phyloP scores from a whole-genome alignment of 2,113 vertebrate species.

The Excalfactoria chinensis region DNA sequence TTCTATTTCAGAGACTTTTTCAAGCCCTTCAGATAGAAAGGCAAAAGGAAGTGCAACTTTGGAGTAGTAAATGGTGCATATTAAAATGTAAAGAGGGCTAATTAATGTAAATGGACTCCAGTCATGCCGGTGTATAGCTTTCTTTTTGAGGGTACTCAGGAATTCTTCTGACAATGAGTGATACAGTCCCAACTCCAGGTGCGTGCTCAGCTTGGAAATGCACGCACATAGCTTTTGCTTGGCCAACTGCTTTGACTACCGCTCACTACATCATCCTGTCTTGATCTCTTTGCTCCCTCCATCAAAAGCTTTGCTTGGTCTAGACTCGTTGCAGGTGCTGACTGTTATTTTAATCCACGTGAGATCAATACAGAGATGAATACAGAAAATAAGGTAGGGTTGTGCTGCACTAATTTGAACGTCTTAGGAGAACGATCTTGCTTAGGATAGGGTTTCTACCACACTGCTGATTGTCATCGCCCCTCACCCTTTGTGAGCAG shows the following conservation, averaged over 20 bases:
- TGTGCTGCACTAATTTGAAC: too few relatives aligned
- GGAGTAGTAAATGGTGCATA: background rate
- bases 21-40: background rate
- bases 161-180: background rate
- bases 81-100: background rate
- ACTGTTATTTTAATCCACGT: too few relatives aligned
- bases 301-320: background rate
- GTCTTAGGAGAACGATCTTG: too few relatives aligned
- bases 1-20: background rate
- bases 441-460: too few relatives aligned
- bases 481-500: too few relatives aligned
- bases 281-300: background rate
- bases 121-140: background rate
- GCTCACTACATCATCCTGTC: fast-evolving
- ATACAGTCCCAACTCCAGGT: background rate
- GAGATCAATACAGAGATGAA: too few relatives aligned
- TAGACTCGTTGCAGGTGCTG: background rate
- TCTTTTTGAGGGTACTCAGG: background rate
- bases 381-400: too few relatives aligned
- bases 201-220: background rate
- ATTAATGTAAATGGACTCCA: background rate
- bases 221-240: background rate
- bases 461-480: too few relatives aligned
- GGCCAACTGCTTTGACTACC: background rate
- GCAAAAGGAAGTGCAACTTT: background rate